These are phyloP conservation scores for Phainopepla nitens DNA, from an alignment of 2,113 vertebrate species.

Conservation along the genomic window DNA sequence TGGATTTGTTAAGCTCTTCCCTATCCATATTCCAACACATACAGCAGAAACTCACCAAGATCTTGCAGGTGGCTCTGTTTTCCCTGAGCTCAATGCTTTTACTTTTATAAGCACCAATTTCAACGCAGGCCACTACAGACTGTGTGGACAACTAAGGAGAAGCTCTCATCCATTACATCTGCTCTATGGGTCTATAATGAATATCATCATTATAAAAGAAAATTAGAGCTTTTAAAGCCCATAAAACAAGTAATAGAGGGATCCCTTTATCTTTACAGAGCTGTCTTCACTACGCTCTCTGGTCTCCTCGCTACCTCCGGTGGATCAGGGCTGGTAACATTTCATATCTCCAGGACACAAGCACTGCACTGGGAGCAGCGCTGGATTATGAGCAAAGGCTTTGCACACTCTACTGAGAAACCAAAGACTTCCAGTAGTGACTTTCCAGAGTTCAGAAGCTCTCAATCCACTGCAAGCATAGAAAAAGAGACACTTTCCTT, in stretches of 20 bases:
- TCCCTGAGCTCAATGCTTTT: background rate
- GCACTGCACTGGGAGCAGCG: background rate
- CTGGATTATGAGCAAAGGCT: background rate
- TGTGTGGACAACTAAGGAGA: background rate
- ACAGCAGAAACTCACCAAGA: background rate
- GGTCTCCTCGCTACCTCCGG: background rate
- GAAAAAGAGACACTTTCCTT: background rate
- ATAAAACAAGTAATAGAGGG: background rate
- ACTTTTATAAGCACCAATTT: background rate
- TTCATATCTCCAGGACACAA: background rate
- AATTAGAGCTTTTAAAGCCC: background rate
- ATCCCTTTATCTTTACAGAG: background rate
- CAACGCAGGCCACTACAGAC: background rate
- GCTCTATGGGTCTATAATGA: background rate
- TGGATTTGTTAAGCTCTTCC: background rate
- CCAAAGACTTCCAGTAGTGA: background rate
- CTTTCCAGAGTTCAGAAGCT: background rate
- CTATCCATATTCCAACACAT: background rate
- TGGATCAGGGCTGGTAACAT: background rate
- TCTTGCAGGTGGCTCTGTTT: background rate
- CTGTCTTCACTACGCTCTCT: background rate
- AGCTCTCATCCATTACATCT: background rate
- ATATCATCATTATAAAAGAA: background rate
- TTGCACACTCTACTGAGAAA: background rate
- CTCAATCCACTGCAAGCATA: fast-evolving